phyloP scores from a whole-genome alignment of 1,140 invertebrate genomes.

The Mylabris phalerata region DNA sequence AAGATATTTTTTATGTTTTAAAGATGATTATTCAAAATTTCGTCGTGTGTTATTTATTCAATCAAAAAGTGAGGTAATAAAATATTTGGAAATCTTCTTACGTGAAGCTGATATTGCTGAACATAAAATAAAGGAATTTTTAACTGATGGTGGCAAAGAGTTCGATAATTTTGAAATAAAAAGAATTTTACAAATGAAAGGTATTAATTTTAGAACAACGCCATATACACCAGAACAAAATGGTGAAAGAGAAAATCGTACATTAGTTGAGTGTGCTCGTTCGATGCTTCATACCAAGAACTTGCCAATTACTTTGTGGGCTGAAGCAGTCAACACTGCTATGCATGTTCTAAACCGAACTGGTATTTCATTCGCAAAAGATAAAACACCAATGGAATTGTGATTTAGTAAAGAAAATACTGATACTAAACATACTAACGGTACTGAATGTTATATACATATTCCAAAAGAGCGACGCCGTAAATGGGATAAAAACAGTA shows the following conservation, averaged over 20 bases:
- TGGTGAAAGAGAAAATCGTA: constrained; percentile 40
- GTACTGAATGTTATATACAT: no score
- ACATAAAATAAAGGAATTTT: constrained; percentile 26
- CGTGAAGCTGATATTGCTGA: constrained; percentile 17
- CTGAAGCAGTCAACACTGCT: no score
- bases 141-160: constrained; percentile 23
- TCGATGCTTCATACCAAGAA: no score
- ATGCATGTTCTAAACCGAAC: no score
- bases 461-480: no score
- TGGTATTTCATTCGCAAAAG: no score
- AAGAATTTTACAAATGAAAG: constrained; percentile 22
- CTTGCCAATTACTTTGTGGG: no score
- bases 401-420: no score
- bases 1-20: constrained; percentile 40
- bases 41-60: constrained; percentile 33
- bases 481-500: no score
- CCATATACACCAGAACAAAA: constrained; percentile 42
- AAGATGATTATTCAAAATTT: constrained; percentile 38
- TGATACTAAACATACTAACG: no score
- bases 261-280: no score
- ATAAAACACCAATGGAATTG: no score
- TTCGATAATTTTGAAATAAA: constrained; percentile 22
- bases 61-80: constrained; percentile 30
- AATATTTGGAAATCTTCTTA: constrained; percentile 27
- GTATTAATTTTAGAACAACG: constrained; percentile 26